Evolutionary conservation across 2,113 vertebrate species (phyloP), one percentile per base, ranked within the genome.

Genomic region (Nycticebus coucang): DNA sequence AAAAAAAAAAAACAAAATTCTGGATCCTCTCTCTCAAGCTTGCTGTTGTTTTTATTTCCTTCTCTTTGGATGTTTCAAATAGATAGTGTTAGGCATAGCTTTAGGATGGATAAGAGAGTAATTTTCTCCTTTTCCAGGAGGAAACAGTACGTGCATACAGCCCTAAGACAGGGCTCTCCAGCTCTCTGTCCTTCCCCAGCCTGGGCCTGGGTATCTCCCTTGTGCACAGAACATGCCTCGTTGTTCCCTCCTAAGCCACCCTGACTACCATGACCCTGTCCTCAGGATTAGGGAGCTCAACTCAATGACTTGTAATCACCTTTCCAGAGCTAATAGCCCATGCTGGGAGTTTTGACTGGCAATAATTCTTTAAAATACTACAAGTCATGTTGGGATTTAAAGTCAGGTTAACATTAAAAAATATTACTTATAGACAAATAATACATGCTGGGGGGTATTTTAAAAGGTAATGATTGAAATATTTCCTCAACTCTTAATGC

Each of bases 401-500:
- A 92, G 26, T 82, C 69, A 77, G 4, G 7, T 79, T 14, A 68
- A 62, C 15, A 17, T 60, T 22, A 74, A 78, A 69, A 92, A 79
- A 26, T 41, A 53, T 19, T 72, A 30, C 11, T 35, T 79, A 30
- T 15, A 79, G 17, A 84, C 30, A 41, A 59, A 77, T 71, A 60
- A 94, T 89, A 30, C 1, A 11, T 37, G 5, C 66, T 4, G 37
- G 37, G 21, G n/a, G 7, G 28, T 41, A 50, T 84, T 87, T 90
- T 94, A 50, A 95, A 89, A 81, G 28, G 24, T 17, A 78, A 17
- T 1, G 11, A 74, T 55, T 72, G n/a, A 68, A 78, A 30, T 77
- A 69, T 96, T 88, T 90, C 83, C 41, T 57, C 74, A 88, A 94
- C 0, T 9, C 6, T 89, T 93, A 84, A 37, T 1, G 30, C 60